These are phyloP conservation scores for Celastrina argiolus DNA, from an alignment of 2,888 invertebrate species.

Conservation along the genomic window DNA sequence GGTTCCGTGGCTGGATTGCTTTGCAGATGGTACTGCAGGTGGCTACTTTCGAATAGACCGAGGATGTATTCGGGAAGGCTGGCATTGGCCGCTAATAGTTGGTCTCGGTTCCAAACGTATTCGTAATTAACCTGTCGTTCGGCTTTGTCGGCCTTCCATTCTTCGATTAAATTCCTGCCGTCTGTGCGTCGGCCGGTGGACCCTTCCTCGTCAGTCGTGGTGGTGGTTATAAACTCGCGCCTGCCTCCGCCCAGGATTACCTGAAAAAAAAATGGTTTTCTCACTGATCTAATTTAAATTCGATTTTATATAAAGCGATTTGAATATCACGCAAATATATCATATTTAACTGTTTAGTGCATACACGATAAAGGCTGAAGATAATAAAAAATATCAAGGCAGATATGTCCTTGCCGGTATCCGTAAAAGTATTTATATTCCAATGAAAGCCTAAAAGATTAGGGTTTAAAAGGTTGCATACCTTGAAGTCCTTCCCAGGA, in stretches of 20 bases:
- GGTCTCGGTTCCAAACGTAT: background rate
- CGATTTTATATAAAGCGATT: background rate
- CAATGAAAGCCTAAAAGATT: background rate
- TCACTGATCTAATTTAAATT: background rate
- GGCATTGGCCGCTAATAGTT: background rate
- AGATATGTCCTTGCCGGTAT: background rate
- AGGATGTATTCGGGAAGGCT: background rate
- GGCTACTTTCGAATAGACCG: background rate
- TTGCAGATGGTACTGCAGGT: constrained; percentile 80
- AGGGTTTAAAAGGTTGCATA: constrained; percentile 47
- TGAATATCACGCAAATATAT: no score
- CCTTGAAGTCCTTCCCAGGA: constrained; percentile 82
- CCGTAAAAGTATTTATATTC: no score
- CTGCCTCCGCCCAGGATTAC: background rate
- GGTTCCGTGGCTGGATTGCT: constrained; percentile 44
- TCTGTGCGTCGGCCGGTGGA: background rate
- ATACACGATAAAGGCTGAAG: background rate
- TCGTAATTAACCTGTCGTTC: background rate
- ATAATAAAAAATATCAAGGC: background rate
- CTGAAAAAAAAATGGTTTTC: background rate
- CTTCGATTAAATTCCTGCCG: background rate
- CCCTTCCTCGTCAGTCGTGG: background rate
- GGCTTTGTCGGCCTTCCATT: background rate
- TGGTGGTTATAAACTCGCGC: background rate
- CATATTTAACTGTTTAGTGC: background rate